Evolutionary conservation across 2,113 vertebrate species (phyloP), one percentile per base, ranked within the genome.

Genomic region (Eolophus roseicapilla): DNA sequence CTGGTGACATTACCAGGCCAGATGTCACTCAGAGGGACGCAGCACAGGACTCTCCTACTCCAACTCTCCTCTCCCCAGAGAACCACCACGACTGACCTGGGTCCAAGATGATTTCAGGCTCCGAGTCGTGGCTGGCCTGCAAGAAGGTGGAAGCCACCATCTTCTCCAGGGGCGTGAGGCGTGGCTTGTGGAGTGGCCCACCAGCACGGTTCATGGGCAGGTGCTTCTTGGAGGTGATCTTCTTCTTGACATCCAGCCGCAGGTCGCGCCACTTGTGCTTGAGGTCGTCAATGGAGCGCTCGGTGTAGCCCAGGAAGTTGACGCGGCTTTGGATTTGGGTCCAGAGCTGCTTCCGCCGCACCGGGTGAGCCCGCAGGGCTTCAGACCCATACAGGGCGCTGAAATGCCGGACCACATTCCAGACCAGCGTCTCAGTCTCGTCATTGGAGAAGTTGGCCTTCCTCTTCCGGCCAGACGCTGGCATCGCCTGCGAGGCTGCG

Each of bases 191-290:
- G 13, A 95, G 95, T 2, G 83, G 68, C 7, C 84, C 95, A 7
- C 96, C 96, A 7, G 97, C 93, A 0, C 92, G 93, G 89, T 96
- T 96, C 74, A 94, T 8, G 13, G 88, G 76, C 13, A 69, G 79
- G 70, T 87, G 94, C 79, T 98, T 98, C 95, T 94, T 94, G 75
- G 97, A 97, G 76, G 92, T 95, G 75, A 94, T 90, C 15, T 98
- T 97, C n/a, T 96, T 67, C 44, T 96, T 97, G 69, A 96, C 97
- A 19, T 98, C 97, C 71, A 98, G 29, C 49, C 97, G 95, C 41
- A 98, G 86, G 91, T 97, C 97, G 1, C 97, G 92, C 97, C 97
- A 98, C 95, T 98, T 98, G 94, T 98, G 97, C 89, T 98, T 98
- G 81, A 98, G 97, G 82, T 98, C 97, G 62, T 98, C 97, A n/a